Evolutionary conservation across 2,888 invertebrate genomes (phyloP).

Genomic region (Drosophila barbarae): DNA sequence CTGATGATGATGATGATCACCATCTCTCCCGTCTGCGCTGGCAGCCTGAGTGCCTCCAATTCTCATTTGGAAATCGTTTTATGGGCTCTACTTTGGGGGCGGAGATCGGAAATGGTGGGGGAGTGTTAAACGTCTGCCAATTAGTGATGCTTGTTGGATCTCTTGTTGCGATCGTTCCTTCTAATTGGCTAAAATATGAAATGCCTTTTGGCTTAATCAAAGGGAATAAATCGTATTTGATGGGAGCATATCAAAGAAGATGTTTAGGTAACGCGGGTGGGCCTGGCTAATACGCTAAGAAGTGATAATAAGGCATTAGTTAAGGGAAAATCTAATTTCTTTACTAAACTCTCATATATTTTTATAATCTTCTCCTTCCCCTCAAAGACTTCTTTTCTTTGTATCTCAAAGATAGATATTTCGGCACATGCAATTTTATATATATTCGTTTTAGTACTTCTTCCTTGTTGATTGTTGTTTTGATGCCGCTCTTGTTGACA

Average conservation of each 20-base stretch:
- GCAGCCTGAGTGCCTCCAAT: constrained; percentile 54
- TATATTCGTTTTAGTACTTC: constrained; percentile 11
- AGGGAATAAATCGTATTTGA: constrained; percentile 48
- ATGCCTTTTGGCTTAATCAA: constrained; percentile 55
- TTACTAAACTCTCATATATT: background rate
- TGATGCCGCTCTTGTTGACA: constrained; percentile 26
- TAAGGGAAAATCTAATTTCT: background rate
- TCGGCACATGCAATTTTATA: constrained; percentile 25
- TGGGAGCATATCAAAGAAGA: background rate
- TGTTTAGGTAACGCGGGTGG: background rate
- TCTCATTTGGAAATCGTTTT: constrained; percentile 43
- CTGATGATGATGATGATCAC: constrained; percentile 46
- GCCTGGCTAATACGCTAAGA: background rate
- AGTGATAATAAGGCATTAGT: background rate
- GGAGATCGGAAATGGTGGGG: constrained; percentile 18
- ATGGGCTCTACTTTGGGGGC: constrained; percentile 18
- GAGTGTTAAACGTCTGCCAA: constrained; percentile 75
- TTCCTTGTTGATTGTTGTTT: constrained; percentile 12
- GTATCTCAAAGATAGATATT: constrained; percentile 18
- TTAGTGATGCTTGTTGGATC: constrained; percentile 62
- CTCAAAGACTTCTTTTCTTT: background rate
- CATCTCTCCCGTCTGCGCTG: constrained; percentile 44
- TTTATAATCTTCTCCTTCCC: no score
- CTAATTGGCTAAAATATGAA: constrained; percentile 74
- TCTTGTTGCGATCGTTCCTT: constrained; percentile 47